Base-by-base conservation (phyloP, 2,797 vertebrate species). In the Hypotaenidia okinawae region DNA sequence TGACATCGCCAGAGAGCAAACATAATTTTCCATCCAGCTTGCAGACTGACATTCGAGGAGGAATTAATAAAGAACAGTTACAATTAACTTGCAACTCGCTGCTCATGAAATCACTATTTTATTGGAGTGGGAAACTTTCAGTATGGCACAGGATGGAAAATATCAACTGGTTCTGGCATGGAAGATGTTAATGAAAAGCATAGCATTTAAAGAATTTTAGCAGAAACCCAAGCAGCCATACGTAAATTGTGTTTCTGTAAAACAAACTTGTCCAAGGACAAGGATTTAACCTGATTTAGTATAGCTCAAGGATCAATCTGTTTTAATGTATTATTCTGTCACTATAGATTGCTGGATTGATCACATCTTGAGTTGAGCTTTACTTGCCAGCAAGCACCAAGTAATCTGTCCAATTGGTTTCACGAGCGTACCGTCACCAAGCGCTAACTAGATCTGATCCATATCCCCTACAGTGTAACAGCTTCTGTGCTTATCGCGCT, bases 281-380 rank as follows among this genome's bases (percentile, higher is more conserved):
- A 54, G 35, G 70, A 87, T 58, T 90, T 94, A 95, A 68, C 54
- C 89, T 78, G 70, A 93, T 90, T 91, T 73, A 78, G 59, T 25
- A n/a, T 19, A 86, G 58, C 86, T 68, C 3, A 33, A 84, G 78
- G 77, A 88, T 91, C 87, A 81, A 67, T 95, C 81, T 87, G 39
- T 32, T 82, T 90, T 87, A 93, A 88, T 90, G n/a, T 75, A 73
- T 90, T 89, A 77, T 61, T 95, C 89, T 96, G 93, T 93, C 95
- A 93, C 33, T 67, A 25, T 1, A 76, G 78, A 86, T 89, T 85
- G 74, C 62, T 74, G 75, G 92, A 95, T 92, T 95, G 79, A 90
- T 90, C 90, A 92, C 87, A 82, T 85, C 58, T 72, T 41, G 79
- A 93, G 74, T 68, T 32, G 37, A 80, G 90, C 54, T 70, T 79